These are phyloP conservation scores for Archaeoteleia sp. DNA, from an alignment of 2,888 invertebrate genomes.

Conservation along the genomic window DNA sequence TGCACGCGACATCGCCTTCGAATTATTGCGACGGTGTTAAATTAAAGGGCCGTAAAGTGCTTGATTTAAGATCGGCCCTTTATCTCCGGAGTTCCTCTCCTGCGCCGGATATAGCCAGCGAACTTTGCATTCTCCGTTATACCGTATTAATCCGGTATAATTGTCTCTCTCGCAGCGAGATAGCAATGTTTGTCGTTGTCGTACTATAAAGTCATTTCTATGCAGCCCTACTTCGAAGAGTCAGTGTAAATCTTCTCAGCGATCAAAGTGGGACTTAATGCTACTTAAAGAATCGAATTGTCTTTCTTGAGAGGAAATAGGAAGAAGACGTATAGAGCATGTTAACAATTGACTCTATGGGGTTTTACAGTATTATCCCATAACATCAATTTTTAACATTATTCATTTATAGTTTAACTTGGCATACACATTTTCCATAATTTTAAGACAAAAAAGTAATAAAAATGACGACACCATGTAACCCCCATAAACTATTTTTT, in stretches of 20 bases:
- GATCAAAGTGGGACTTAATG: no score
- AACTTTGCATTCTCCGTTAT: conserved; percentile 24
- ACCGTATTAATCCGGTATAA: conserved; percentile 46
- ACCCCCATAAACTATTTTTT: no score
- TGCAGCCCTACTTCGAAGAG: conserved; percentile 13
- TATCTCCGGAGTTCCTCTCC: conserved; percentile 23
- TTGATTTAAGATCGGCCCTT: conserved; percentile 53
- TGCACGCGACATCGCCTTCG: conserved; percentile 14
- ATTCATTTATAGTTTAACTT: no score
- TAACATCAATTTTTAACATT: no score
- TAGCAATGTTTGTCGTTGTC: conserved; percentile 20
- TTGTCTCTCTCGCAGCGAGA: conserved; percentile 34
- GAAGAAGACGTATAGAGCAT: no score
- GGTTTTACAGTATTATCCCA: no score
- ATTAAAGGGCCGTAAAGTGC: conserved; percentile 43
- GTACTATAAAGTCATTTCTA: conserved; percentile 16
- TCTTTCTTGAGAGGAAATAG: no score
- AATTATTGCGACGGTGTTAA: conserved; percentile 25
- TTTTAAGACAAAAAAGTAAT: no score
- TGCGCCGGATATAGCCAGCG: conserved; percentile 17
- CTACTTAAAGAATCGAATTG: no score
- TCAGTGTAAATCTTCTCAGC: conserved; percentile 18
- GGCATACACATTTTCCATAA: no score
- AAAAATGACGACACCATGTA: no score
- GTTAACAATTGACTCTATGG: no score